A percentile compares a stretch with the other conserved stretches of the same genome.
These are phyloP conservation scores for Rhinogobio ventralis DNA, from an alignment of 2,797 vertebrate species.

Conservation along the genomic window DNA sequence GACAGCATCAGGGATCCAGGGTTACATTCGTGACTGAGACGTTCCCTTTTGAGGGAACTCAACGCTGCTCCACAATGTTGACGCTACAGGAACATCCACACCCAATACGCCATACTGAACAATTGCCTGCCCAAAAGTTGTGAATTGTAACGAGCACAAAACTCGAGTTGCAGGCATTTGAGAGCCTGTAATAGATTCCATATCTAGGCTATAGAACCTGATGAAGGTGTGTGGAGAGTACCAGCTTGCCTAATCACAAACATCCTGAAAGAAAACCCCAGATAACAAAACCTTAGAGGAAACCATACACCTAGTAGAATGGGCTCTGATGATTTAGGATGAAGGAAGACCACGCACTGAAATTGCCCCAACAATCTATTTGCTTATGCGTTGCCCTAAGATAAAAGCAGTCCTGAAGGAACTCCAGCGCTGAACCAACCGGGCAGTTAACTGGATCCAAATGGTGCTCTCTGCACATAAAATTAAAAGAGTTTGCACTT, in stretches of 20 bases:
- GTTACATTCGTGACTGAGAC: not conserved
- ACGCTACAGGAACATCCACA: not conserved
- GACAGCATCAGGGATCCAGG: not conserved
- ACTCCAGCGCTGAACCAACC: not conserved
- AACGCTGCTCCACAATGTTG: not conserved
- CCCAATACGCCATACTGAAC: not conserved
- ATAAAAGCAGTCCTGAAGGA: not conserved
- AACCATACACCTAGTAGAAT: not conserved
- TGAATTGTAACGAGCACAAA: not conserved
- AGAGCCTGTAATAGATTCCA: not conserved
- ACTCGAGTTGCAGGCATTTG: not conserved
- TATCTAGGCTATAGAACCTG: not conserved
- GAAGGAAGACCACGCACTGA: not conserved
- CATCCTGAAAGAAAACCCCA: not conserved
- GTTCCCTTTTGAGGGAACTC: too few species aligned
- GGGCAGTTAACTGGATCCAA: not conserved
- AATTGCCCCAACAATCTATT: not conserved
- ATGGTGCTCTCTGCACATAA: not conserved
- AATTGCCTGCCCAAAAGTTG: not conserved
- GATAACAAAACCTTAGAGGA: not conserved
- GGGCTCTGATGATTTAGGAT: not conserved
- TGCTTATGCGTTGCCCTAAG: not conserved
- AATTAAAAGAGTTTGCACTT: not conserved
- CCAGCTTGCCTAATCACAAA: not conserved
- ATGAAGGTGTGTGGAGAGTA: not conserved